Conservation (phyloP, 2,888 invertebrate species). For the Andrena trimmerana region DNA sequence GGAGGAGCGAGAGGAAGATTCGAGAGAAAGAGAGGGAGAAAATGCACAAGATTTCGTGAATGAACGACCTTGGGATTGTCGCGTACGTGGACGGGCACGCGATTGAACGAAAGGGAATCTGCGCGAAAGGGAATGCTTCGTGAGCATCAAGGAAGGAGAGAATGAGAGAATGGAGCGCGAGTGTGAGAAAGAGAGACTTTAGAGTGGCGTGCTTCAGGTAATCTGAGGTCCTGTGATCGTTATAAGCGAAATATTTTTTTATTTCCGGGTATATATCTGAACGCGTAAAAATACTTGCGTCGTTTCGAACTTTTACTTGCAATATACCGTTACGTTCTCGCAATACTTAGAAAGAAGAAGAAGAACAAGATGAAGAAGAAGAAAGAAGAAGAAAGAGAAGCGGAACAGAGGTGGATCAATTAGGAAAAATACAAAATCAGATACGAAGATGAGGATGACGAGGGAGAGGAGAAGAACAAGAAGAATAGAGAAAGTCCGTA, state of each 20-base stretch:
- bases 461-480: constrained; percentile 67
- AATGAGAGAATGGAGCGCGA: constrained; percentile 57
- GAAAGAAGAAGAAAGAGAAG: constrained; percentile 66
- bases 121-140: constrained; percentile 73
- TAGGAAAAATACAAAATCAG: constrained; percentile 48
- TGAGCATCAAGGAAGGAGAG: constrained; percentile 74
- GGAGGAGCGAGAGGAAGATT: constrained; percentile 11
- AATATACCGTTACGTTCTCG: constrained; percentile 85
- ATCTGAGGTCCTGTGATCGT: constrained; percentile 86
- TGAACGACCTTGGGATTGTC: constrained; percentile 65
- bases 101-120: constrained; percentile 66
- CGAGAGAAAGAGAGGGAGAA: constrained; percentile 20
- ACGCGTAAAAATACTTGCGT: constrained; percentile 77
- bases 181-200: constrained; percentile 58
- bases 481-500: constrained; percentile 59
- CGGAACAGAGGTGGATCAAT: constrained; percentile 68
- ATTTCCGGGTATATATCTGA: constrained; percentile 82
- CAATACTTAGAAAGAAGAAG: constrained; percentile 83
- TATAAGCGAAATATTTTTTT: constrained; percentile 85
- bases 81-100: constrained; percentile 63
- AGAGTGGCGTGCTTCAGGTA: constrained; percentile 83
- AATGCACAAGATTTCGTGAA: constrained; percentile 49
- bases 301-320: constrained; percentile 84
- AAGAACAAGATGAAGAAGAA: constrained; percentile 69
- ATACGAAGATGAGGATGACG: constrained; percentile 76